Percentiles rank a stretch among this genome's conserved stretches.
Evolutionary conservation across 2,888 invertebrate species (phyloP).

Genomic region (Rhingia campestris): DNA sequence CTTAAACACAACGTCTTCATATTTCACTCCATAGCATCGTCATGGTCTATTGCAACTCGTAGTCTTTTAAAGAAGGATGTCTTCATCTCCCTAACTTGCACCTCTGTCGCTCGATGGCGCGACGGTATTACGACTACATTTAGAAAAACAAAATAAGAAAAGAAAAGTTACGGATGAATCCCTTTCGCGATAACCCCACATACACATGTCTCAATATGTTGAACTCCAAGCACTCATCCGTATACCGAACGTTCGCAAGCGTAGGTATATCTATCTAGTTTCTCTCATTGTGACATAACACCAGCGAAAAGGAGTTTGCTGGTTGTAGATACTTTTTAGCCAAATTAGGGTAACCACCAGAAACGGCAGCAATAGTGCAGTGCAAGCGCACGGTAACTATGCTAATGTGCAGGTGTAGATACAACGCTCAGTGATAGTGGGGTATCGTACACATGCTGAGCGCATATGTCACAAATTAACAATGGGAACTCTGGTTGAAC

Average conservation of each 20-base stretch:
- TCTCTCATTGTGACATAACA: slow-evolving; percentile 71
- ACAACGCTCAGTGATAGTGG: slow-evolving; percentile 9
- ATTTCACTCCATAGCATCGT: slow-evolving; percentile 11
- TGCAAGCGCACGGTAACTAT: slow-evolving; percentile 32
- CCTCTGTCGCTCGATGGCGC: background rate
- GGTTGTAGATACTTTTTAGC: slow-evolving; percentile 28
- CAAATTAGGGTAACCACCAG: slow-evolving; percentile 67
- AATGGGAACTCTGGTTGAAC: slow-evolving; percentile 37
- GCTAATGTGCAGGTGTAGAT: slow-evolving; percentile 70
- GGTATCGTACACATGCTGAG: slow-evolving; percentile 29
- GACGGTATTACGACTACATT: too few relatives aligned
- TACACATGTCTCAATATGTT: slow-evolving; percentile 43
- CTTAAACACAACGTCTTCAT: background rate
- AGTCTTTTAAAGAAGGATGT: slow-evolving; percentile 34
- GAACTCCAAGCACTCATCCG: slow-evolving; percentile 32
- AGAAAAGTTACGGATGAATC: slow-evolving; percentile 56
- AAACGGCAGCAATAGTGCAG: slow-evolving; percentile 38
- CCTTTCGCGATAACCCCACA: slow-evolving; percentile 41
- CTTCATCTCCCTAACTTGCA: slow-evolving; percentile 33
- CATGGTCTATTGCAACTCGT: slow-evolving; percentile 38
- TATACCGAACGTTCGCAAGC: background rate
- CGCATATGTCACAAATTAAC: slow-evolving; percentile 50
- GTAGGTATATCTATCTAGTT: slow-evolving; percentile 22
- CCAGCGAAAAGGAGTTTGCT: slow-evolving; percentile 44
- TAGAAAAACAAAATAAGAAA: background rate